These are phyloP conservation scores for Drosophila anomalata DNA, from an alignment of 2,888 invertebrate species.

Conservation along the genomic window DNA sequence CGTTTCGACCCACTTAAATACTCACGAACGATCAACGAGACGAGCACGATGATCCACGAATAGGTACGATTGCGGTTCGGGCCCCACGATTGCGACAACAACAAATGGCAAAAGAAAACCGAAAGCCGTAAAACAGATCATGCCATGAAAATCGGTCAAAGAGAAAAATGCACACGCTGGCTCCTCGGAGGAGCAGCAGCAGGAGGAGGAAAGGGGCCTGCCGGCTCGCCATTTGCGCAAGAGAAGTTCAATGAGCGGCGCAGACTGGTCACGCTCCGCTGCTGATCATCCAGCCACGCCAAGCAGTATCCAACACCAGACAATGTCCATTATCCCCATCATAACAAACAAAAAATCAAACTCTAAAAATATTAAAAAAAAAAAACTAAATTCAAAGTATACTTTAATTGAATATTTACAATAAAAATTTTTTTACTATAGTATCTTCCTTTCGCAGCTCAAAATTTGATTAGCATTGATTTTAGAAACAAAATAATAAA, in stretches of 20 bases:
- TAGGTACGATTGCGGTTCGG: constrained; percentile 21
- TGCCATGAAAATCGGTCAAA: constrained; percentile 77
- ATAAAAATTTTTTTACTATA: no score
- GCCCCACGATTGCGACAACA: constrained; percentile 41
- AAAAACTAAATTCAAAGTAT: background rate
- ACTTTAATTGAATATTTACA: no score
- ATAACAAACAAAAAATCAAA: constrained; percentile 8
- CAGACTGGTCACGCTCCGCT: constrained; percentile 64
- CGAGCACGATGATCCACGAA: constrained; percentile 38
- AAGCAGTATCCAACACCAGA: constrained; percentile 21
- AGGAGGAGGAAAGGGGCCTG: constrained; percentile 3
- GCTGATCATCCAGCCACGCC: constrained; percentile 30
- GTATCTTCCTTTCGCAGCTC: no score
- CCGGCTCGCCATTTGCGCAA: constrained; percentile 66
- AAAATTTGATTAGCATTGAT: no score
- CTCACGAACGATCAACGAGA: constrained; percentile 33
- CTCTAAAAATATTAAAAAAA: background rate
- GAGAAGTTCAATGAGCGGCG: constrained; percentile 76
- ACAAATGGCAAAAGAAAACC: constrained; percentile 61
- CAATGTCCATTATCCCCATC: constrained; percentile 8
- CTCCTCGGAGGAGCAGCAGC: constrained; percentile 8
- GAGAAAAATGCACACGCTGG: constrained; percentile 69
- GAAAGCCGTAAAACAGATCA: constrained; percentile 79
- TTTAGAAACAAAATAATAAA: no score
- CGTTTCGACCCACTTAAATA: constrained; percentile 82